phyloP scores from a whole-genome alignment of 2,113 vertebrate species.

The Oenanthe oenanthe region DNA sequence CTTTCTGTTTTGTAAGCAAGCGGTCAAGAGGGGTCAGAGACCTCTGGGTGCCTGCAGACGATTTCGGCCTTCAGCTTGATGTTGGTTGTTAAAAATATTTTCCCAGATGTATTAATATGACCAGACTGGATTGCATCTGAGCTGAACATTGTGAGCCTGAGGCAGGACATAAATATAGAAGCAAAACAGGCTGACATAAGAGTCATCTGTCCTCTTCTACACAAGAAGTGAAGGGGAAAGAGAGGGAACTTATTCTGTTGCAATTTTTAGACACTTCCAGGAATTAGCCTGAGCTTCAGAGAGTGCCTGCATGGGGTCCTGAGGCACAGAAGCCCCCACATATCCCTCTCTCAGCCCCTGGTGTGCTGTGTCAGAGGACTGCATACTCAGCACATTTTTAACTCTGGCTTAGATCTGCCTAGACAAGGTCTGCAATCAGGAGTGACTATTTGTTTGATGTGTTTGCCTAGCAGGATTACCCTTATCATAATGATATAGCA shows the following conservation, averaged over 20 bases:
- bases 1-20: neutral
- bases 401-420: neutral
- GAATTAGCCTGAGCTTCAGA: neutral
- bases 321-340: neutral
- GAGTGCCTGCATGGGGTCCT: neutral
- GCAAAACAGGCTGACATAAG: slow-evolving; percentile 62
- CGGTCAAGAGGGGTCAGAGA: neutral
- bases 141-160: slow-evolving; percentile 69
- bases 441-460: slow-evolving; percentile 33
- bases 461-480: slow-evolving; percentile 63
- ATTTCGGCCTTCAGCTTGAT: slow-evolving; percentile 56
- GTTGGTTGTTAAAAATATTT: slow-evolving; percentile 64
- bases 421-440: neutral
- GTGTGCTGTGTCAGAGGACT: neutral
- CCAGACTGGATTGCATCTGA: slow-evolving; percentile 63
- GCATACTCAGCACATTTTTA: slow-evolving; percentile 36
- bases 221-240: slow-evolving; percentile 23
- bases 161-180: slow-evolving; percentile 73
- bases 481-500: slow-evolving; percentile 54
- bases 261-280: neutral
- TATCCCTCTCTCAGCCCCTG: neutral
- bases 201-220: slow-evolving; percentile 62
- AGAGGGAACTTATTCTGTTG: neutral
- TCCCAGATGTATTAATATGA: slow-evolving; percentile 58
- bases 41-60: neutral